phyloP scores from a whole-genome alignment of 2,113 vertebrate species.

The Gallinago paraguaiae region DNA sequence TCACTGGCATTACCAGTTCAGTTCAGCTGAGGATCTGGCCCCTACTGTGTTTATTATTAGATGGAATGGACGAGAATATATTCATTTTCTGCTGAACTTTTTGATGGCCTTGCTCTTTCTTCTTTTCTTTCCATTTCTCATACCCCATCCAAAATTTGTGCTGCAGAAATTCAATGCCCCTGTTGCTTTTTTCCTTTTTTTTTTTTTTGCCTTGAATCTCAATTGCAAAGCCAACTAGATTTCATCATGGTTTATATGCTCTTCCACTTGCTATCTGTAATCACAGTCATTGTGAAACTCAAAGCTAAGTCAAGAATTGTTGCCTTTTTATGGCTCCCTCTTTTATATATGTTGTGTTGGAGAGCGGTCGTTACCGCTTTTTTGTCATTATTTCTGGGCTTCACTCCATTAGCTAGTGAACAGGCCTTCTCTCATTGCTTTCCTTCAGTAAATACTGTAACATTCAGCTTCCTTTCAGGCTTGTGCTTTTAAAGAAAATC shows the following conservation, averaged over 20 bases:
- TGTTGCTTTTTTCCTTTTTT: conserved; percentile 19
- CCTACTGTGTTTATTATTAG: conserved; percentile 37
- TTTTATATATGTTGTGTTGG: conserved; percentile 71
- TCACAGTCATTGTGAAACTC: conserved; percentile 79
- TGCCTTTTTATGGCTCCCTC: conserved; percentile 75
- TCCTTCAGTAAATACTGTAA: conserved; percentile 73
- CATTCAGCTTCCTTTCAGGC: conserved; percentile 80
- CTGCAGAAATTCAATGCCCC: conserved; percentile 34
- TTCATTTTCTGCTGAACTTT: conserved; percentile 46
- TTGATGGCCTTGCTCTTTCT: conserved; percentile 29
- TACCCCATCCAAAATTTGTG: conserved; percentile 35
- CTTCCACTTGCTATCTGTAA: conserved; percentile 72
- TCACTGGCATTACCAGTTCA: background rate
- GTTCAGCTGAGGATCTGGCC: conserved; percentile 31
- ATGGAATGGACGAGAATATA: background rate
- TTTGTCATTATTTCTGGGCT: conserved; percentile 78
- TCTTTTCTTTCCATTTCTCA: conserved; percentile 39
- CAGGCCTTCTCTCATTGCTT: conserved; percentile 71
- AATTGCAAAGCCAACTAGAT: conserved; percentile 69
- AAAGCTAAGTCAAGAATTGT: conserved; percentile 81
- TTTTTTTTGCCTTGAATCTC: conserved; percentile 41
- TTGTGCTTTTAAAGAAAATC: conserved; percentile 84
- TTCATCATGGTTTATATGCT: conserved; percentile 48
- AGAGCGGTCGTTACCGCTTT: conserved; percentile 75
- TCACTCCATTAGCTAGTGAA: conserved; percentile 78